A percentile compares a stretch with the other conserved stretches of the same genome.
These are phyloP conservation scores for Pseudochirops corinnae DNA, from an alignment of 2,797 vertebrate species.

Conservation along the genomic window DNA sequence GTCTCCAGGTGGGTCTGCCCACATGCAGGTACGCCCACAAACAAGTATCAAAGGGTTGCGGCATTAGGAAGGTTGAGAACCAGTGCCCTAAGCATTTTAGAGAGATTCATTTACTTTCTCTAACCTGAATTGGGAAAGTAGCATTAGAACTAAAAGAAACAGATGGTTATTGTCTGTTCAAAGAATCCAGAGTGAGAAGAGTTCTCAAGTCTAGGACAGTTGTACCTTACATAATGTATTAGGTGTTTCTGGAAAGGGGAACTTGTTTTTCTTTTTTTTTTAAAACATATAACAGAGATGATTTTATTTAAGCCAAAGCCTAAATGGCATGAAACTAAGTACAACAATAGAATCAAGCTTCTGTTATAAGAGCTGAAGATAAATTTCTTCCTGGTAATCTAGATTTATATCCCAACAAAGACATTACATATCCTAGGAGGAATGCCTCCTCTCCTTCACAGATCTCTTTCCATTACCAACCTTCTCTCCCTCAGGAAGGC, in stretches of 20 bases:
- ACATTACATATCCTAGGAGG: background rate
- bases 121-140: background rate
- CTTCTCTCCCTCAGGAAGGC: too few species aligned
- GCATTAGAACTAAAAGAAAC: background rate
- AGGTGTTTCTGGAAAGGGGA: background rate
- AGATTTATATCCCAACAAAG: background rate
- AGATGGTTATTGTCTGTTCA: background rate
- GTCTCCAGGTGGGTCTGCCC: too few species aligned
- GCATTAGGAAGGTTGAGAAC: too few species aligned
- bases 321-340: background rate
- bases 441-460: background rate
- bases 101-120: background rate
- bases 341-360: background rate
- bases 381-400: background rate
- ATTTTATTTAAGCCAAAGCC: background rate
- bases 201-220: background rate
- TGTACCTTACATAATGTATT: background rate
- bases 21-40: too few species aligned
- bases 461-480: too few species aligned
- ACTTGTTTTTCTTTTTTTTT: too few species aligned
- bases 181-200: background rate
- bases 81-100: background rate
- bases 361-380: background rate
- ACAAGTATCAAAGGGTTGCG: too few species aligned
- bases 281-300: background rate